Conservation (phyloP, 1,140 invertebrate species). For the Heliconius nattereri region DNA sequence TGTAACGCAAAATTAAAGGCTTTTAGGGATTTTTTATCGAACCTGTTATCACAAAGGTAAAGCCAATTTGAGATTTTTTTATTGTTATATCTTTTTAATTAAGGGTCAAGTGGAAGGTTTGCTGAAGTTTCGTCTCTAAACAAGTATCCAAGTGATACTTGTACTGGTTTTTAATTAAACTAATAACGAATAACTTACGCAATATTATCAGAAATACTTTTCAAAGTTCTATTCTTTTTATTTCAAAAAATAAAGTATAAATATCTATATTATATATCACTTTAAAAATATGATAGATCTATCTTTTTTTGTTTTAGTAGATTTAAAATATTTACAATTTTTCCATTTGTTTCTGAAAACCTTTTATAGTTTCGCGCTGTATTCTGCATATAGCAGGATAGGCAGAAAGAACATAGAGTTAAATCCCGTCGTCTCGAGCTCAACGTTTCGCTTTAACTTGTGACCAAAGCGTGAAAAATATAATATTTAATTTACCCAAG, state of each 20-base stretch:
- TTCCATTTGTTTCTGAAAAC: too few species aligned
- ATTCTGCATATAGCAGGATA: too few species aligned
- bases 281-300: too few species aligned
- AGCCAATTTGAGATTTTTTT: background rate
- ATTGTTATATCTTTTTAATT: slow-evolving; percentile 5
- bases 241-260: background rate
- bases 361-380: too few species aligned
- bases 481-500: background rate
- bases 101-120: background rate
- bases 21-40: background rate
- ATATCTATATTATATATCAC: too few species aligned
- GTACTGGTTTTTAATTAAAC: background rate
- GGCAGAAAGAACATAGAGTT: too few species aligned
- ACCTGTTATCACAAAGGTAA: background rate
- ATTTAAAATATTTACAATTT: too few species aligned
- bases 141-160: background rate
- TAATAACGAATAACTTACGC: background rate
- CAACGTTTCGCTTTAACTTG: too few species aligned
- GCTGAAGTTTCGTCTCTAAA: background rate
- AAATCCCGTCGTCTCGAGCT: too few species aligned
- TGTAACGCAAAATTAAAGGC: slow-evolving; percentile 9
- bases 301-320: too few species aligned
- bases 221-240: background rate
- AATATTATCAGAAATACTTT: background rate
- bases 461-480: background rate